Conservation (phyloP, 2,888 invertebrate genomes). For the Panopea generosa region DNA sequence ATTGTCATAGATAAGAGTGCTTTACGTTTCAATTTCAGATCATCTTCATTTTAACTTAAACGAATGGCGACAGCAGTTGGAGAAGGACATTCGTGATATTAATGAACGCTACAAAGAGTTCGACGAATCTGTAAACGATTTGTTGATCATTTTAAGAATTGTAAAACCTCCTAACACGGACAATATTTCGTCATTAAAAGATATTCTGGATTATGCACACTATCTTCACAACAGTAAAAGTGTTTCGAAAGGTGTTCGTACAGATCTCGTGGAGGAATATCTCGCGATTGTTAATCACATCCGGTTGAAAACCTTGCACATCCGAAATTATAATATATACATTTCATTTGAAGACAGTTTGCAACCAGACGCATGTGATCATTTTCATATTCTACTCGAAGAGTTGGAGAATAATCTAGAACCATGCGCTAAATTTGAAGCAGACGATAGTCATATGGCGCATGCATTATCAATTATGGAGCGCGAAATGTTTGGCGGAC, state of each 20-base stretch:
- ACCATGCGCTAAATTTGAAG: conserved; percentile 55
- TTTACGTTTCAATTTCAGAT: conserved; percentile 39
- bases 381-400: conserved; percentile 48
- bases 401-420: conserved; percentile 66
- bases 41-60: conserved; percentile 36
- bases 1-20: no score
- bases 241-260: conserved; percentile 58
- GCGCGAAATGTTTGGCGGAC: conserved; percentile 49
- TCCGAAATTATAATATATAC: conserved; percentile 43
- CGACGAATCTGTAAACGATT: conserved; percentile 51
- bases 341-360: conserved; percentile 43
- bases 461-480: conserved; percentile 40
- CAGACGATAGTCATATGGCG: conserved; percentile 43
- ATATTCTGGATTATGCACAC: conserved; percentile 54
- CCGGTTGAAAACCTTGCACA: conserved; percentile 57
- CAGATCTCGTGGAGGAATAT: conserved; percentile 66
- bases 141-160: conserved; percentile 63
- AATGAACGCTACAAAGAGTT: conserved; percentile 50
- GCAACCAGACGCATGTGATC: conserved; percentile 44
- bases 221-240: conserved; percentile 49
- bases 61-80: conserved; percentile 35
- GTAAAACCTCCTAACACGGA: conserved; percentile 50
- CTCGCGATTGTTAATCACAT: conserved; percentile 65
- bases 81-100: conserved; percentile 37
- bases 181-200: conserved; percentile 51